Conservation (phyloP, 2,888 invertebrate species). For the Sympetrum striolatum region DNA sequence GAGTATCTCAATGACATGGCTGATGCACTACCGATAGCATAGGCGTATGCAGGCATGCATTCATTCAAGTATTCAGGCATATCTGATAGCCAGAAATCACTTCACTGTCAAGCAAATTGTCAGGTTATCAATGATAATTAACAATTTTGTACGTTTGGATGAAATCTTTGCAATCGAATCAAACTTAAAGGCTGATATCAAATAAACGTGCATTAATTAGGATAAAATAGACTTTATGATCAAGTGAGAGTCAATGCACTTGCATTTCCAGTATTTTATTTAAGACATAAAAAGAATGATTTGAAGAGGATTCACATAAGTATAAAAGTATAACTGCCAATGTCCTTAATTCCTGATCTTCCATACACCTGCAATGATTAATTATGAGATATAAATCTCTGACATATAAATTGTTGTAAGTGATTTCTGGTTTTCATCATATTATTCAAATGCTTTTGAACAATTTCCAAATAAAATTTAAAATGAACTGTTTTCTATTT, state of each 20-base stretch:
- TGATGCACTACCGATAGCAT: conserved; percentile 25
- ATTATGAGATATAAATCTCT: no score
- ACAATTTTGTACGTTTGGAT: background rate
- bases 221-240: no score
- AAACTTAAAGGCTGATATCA: background rate
- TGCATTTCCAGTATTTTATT: no score
- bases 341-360: background rate
- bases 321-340: background rate
- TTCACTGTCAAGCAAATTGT: background rate
- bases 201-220: no score
- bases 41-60: conserved; percentile 28
- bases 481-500: no score
- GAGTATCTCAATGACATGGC: conserved; percentile 22
- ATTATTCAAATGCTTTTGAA: no score
- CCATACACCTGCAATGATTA: background rate
- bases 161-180: background rate
- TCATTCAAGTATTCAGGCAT: conserved; percentile 16
- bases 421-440: no score
- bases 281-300: no score
- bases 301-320: background rate
- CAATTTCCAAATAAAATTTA: no score
- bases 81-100: conserved; percentile 30
- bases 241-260: no score
- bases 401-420: no score
- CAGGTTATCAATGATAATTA: background rate